phyloP scores from a whole-genome alignment of 2,888 invertebrate genomes.

The Pyralis farinalis region DNA sequence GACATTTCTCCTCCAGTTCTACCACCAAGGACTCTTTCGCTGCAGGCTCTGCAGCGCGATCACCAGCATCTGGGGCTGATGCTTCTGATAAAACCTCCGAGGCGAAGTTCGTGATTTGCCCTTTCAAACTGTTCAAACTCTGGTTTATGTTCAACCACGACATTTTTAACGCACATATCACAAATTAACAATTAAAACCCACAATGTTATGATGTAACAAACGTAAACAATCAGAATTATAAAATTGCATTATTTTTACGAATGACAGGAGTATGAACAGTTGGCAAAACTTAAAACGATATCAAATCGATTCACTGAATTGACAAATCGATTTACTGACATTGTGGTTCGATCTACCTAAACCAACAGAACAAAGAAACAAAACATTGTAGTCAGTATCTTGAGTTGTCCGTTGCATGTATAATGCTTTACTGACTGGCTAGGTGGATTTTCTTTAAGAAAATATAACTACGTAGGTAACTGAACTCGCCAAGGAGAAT shows the following conservation, averaged over 20 bases:
- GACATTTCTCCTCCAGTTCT: slow-evolving; percentile 79
- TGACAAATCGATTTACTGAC: no score
- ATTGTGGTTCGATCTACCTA: no score
- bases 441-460: no score
- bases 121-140: slow-evolving; percentile 87
- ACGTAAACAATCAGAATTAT: slow-evolving; percentile 65
- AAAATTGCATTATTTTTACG: slow-evolving; percentile 72
- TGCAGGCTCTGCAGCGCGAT: slow-evolving; percentile 31
- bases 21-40: slow-evolving; percentile 47
- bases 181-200: slow-evolving; percentile 28
- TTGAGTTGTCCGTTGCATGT: no score
- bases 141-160: slow-evolving; percentile 86
- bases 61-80: slow-evolving; percentile 69
- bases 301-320: neutral
- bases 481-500: no score
- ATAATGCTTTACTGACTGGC: no score
- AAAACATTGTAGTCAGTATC: no score
- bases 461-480: no score
- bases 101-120: slow-evolving; percentile 93
- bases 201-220: slow-evolving; percentile 34
- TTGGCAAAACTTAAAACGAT: slow-evolving; percentile 66
- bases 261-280: slow-evolving; percentile 72
- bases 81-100: slow-evolving; percentile 93
- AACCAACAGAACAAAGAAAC: no score
- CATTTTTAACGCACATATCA: slow-evolving; percentile 75